Evolutionary conservation across 1,140 invertebrate species (phyloP), one percentile per base, ranked within the genome.

Genomic region (Drosophila subobscura): DNA sequence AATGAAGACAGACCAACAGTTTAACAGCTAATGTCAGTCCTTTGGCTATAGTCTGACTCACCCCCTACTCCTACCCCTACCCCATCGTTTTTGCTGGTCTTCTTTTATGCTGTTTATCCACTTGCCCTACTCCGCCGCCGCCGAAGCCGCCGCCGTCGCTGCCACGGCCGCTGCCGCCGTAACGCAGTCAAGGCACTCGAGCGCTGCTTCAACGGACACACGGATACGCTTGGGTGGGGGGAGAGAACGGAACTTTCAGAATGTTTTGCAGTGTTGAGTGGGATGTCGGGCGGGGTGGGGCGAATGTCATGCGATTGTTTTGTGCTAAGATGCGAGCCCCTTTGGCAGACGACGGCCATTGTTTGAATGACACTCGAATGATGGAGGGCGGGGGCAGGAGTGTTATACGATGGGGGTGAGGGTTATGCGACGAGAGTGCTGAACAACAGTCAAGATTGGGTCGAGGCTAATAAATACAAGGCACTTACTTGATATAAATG

Each of bases 401-500:
- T 23, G 47, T 6, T 25, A 4, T 2, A 33, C 27, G 44, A 5
- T 37, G 12, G 10, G 46, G 4, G 5, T 10, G 8, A 1, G 29
- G 33, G 12, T 47, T 7, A 23, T 14, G 14, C 10, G 42, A 57
- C 10, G 42, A 57, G 41, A 47, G 42, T 42, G 16, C 10, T 20
- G 55, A n/a, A 8, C 8, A 10, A 12, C 29, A 27, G 29, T 12
- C 10, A 2, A 37, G 47, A 42, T 45, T 37, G 49, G 53, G 27
- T 72, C 50, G 52, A 40, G 54, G 81, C 60, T 79, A 83, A 83
- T 84, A 85, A 79, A 79, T 83, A 68, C 40, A 23, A 57, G 79
- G 54, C 68, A 86, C 85, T 89, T 90, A 89, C 85, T 89, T 86
- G 85, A 88, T 89, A 89, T 89, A 86, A 86, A 85, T 89, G 85